These are phyloP conservation scores for Pteronotus mesoamericanus DNA, from an alignment of 2,797 vertebrate genomes.

Conservation along the genomic window DNA sequence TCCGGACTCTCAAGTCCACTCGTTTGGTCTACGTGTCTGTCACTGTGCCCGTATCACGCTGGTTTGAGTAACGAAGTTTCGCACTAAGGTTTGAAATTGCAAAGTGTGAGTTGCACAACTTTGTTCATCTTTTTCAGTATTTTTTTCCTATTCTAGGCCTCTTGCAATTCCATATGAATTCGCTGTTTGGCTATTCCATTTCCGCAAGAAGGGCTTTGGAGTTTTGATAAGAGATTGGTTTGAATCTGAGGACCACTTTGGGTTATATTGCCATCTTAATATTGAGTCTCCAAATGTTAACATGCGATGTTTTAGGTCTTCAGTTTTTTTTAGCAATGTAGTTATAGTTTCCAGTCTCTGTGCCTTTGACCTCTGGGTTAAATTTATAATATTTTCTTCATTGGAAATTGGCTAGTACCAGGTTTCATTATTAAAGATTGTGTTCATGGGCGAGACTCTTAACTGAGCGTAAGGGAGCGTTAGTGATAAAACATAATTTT, in stretches of 20 bases:
- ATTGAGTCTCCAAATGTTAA: background rate
- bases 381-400: background rate
- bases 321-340: background rate
- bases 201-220: background rate
- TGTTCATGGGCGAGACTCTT: background rate
- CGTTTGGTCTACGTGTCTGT: background rate
- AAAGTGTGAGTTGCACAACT: background rate
- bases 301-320: background rate
- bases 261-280: background rate
- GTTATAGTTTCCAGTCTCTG: background rate
- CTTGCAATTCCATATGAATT: background rate
- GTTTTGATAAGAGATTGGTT: background rate
- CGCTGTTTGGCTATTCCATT: background rate
- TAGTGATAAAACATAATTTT: background rate
- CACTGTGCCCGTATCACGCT: background rate
- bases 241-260: background rate
- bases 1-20: background rate
- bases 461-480: background rate
- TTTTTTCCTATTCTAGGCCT: background rate
- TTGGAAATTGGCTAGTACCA: background rate
- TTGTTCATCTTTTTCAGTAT: background rate
- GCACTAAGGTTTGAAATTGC: background rate
- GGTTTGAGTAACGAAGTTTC: background rate
- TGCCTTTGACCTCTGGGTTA: background rate
- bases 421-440: background rate